Conservation (phyloP, 1,140 invertebrate genomes). For the Druon quercuslanigerum region DNA sequence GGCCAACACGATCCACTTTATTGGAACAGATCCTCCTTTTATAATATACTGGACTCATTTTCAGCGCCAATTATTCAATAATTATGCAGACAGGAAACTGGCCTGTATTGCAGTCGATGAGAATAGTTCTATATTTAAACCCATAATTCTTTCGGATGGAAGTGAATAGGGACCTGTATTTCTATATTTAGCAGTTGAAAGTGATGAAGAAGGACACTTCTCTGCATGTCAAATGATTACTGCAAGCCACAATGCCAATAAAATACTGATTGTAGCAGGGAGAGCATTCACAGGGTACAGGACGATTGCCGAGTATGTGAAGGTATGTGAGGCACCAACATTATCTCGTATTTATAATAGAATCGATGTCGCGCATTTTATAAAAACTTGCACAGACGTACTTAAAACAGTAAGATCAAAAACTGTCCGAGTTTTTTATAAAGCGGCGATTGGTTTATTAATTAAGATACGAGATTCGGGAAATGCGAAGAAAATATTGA, state of each 20-base stretch:
- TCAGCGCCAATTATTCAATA: neutral
- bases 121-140: neutral
- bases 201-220: slow-evolving; percentile 28
- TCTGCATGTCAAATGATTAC: slow-evolving; percentile 24
- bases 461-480: neutral
- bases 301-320: slow-evolving; percentile 1
- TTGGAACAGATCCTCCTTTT: neutral
- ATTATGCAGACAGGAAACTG: neutral
- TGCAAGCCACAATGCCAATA: slow-evolving; percentile 14
- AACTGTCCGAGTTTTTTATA: slow-evolving; percentile 27
- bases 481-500: neutral
- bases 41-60: too few species aligned
- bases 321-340: neutral
- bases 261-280: slow-evolving; percentile 31
- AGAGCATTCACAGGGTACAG: neutral
- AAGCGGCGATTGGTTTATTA: slow-evolving; percentile 29
- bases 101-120: slow-evolving; percentile 9
- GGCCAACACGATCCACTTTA: neutral
- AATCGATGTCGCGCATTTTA: neutral
- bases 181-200: slow-evolving; percentile 16
- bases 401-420: neutral
- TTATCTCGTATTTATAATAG: too few species aligned
- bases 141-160: neutral
- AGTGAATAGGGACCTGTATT: neutral
- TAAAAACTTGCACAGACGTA: neutral